Evolutionary conservation across 2,113 vertebrate species (phyloP).

Genomic region (Eurypyga helias): DNA sequence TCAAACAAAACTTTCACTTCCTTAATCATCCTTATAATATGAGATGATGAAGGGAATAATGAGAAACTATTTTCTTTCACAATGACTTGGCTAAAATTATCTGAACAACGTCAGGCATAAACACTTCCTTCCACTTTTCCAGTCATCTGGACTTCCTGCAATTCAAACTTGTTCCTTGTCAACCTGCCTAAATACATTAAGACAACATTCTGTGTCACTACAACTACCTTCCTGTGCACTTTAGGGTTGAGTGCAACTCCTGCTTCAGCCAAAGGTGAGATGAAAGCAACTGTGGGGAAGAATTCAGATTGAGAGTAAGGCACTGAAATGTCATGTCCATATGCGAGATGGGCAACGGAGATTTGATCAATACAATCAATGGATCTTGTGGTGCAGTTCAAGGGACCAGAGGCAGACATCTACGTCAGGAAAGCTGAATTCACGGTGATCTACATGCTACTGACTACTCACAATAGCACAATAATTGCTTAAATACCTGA

Average conservation of each 20-base stretch:
- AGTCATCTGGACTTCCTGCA: neutral
- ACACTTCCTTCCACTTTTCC: neutral
- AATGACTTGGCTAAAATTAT: neutral
- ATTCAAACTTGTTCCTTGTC: neutral
- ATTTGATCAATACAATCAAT: neutral
- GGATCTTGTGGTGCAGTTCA: neutral
- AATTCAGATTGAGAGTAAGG: neutral
- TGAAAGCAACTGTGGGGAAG: neutral
- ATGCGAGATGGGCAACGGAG: neutral
- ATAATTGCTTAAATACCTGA: neutral
- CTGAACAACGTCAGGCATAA: neutral
- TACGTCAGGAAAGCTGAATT: neutral
- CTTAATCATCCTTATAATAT: neutral
- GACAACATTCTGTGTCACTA: neutral
- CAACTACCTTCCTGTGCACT: neutral
- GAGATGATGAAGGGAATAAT: neutral
- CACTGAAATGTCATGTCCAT: neutral
- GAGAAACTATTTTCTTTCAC: neutral
- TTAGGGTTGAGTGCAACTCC: neutral
- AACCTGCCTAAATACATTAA: neutral
- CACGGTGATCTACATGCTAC: neutral
- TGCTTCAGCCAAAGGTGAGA: neutral
- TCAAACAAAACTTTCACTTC: neutral
- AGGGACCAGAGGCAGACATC: neutral
- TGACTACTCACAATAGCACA: neutral